phyloP scores from a whole-genome alignment of 2,113 vertebrate genomes.

The Ardeotis arabs region DNA sequence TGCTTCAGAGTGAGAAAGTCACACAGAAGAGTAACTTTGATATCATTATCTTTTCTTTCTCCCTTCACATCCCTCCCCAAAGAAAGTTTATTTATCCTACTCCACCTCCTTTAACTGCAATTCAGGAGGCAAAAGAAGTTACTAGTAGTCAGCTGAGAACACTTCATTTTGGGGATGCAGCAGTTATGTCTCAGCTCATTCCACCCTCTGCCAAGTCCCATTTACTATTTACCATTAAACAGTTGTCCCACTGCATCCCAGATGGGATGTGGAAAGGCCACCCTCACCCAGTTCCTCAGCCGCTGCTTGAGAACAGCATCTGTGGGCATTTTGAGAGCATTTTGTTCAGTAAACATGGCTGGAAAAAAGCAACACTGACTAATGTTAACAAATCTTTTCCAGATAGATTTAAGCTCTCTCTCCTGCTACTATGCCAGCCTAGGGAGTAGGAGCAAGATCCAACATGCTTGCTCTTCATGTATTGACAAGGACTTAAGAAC shows the following conservation, averaged over 20 bases:
- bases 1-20: background rate
- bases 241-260: background rate
- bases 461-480: background rate
- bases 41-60: background rate
- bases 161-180: background rate
- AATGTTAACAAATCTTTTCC: background rate
- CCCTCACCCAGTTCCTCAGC: background rate
- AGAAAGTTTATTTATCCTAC: background rate
- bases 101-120: background rate
- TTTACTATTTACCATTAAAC: background rate
- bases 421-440: background rate
- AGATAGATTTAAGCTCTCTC: background rate
- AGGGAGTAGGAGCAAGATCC: background rate
- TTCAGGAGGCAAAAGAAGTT: background rate
- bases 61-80: no score
- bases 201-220: background rate
- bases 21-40: background rate
- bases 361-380: background rate
- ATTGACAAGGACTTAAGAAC: background rate
- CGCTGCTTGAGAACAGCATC: background rate
- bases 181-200: background rate
- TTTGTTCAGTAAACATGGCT: background rate
- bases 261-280: background rate
- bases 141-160: background rate
- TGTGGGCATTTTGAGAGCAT: background rate